Base-by-base conservation (phyloP, 2,888 invertebrate genomes). In the Drosophila rubida region DNA sequence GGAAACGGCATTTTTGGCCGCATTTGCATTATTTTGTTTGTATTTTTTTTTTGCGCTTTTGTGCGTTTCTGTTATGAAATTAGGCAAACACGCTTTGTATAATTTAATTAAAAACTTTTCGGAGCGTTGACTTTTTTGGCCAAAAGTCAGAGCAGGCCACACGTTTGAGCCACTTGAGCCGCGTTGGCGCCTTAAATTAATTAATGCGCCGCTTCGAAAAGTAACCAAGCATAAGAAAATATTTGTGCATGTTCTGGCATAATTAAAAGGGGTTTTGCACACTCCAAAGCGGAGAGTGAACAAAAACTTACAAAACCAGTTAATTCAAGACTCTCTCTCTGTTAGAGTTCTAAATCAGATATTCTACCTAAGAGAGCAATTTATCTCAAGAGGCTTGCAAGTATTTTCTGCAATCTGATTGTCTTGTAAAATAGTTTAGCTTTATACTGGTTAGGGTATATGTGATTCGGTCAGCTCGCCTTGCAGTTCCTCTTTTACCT, bases 231-330 rank as follows among this genome's bases (percentile, higher is more conserved):
- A 77, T 64, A 78, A 87, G 69, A 70, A 86, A 88, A 83, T 80
- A 88, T 86, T 88, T 83, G 78, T 63, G 78, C 83, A 75, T 84
- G 83, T 80, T 88, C 55, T 45, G 69, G 83, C 88, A 88, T 84
- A 84, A 83, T 83, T 86, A 83, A 80, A 84, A 75, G 83, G 78
- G 75, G 53, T 63, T 71, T 61, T 55, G 50, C 53, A 30, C 62
- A 59, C 61, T 58, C 41, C 48, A 44, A 19, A 19, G 16, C 39
- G 27, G 32, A 46, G 49, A 23, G 27, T 6, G 19, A 42, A 42
- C 42, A 27, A 23, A 41, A 48, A 41, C 49, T 23, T 13, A 42
- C 55, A 62, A 16, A 14, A 14, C 14, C 25, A n/a, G 1, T n/a
- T 22, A 22, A 19, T 42, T 22, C 22, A 75, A 55, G 19, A 19